Percentiles rank a stretch among this genome's conserved stretches.
These are phyloP conservation scores for Philopotamus ludificatus DNA, from an alignment of 1,140 invertebrate species.

Conservation along the genomic window DNA sequence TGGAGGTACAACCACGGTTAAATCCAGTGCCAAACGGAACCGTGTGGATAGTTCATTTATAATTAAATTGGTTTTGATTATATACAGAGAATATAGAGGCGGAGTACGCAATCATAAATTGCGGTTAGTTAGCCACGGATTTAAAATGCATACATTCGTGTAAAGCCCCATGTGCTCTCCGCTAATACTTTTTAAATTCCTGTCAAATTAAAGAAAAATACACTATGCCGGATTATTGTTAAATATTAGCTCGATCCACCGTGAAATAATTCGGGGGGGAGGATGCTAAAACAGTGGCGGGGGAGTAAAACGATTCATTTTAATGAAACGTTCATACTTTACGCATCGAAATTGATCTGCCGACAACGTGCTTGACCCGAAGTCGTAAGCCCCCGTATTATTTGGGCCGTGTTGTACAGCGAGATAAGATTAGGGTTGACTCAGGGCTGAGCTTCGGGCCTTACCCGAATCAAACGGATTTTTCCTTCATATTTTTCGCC, in stretches of 20 bases:
- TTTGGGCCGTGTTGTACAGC: not conserved
- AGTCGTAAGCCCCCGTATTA: not conserved
- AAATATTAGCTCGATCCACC: too few species aligned
- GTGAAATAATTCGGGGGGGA: too few species aligned
- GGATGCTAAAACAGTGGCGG: not conserved
- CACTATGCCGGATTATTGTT: too few species aligned
- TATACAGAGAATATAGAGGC: constrained; percentile 5
- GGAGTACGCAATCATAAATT: constrained; percentile 14
- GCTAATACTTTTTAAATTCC: too few species aligned
- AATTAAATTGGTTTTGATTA: constrained; percentile 35
- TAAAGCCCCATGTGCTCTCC: too few species aligned
- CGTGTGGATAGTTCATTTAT: constrained; percentile 19
- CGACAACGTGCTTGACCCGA: not conserved
- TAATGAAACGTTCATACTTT: too few species aligned
- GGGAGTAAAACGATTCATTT: too few species aligned
- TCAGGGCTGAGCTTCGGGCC: not conserved
- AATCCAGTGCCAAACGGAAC: constrained; percentile 3
- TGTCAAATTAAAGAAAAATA: too few species aligned
- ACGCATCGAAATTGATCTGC: not conserved
- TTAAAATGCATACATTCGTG: constrained; percentile 25
- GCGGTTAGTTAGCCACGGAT: constrained; percentile 15
- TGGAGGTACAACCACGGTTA: not conserved
- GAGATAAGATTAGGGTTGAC: not conserved
- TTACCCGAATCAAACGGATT: not conserved
- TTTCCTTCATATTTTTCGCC: not conserved